phyloP scores from a whole-genome alignment of 2,113 vertebrate genomes.

The Silurus glanis region DNA sequence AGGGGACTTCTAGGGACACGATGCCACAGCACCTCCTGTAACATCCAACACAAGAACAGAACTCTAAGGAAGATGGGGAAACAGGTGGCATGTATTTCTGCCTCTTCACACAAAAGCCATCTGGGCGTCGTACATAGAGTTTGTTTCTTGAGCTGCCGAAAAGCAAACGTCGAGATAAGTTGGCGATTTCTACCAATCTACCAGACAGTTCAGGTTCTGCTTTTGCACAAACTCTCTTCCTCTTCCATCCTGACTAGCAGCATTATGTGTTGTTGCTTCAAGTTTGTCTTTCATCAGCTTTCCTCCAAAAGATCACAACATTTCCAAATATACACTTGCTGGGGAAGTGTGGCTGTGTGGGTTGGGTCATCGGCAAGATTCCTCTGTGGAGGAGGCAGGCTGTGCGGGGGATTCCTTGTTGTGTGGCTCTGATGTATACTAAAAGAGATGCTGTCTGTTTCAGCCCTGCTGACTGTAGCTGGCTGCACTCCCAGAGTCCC shows the following conservation, averaged over 20 bases:
- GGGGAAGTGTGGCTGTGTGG: conserved; percentile 39
- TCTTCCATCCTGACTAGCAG: conserved; percentile 12
- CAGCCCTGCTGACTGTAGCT: conserved; percentile 25
- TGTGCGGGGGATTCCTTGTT: conserved; percentile 43
- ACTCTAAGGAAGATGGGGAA: not conserved
- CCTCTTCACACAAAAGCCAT: not conserved
- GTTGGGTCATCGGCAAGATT: conserved; percentile 31
- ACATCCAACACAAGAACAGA: not conserved
- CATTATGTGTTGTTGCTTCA: conserved; percentile 13
- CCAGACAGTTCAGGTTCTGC: not conserved
- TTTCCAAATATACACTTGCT: conserved; percentile 26
- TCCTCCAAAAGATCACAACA: conserved; percentile 37
- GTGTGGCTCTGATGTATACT: conserved; percentile 25
- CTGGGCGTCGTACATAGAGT: not conserved
- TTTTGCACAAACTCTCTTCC: conserved; percentile 5
- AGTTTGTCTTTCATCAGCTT: conserved; percentile 34
- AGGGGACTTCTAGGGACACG: conserved; percentile 7
- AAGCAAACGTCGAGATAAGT: not conserved
- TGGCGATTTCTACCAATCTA: not conserved
- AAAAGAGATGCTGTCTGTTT: conserved; percentile 40
- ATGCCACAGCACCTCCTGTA: conserved; percentile 19
- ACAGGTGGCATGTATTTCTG: not conserved
- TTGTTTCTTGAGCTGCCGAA: not conserved
- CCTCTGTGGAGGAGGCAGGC: conserved; percentile 20
- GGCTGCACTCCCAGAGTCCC: conserved; percentile 32